Evolutionary conservation across 2,113 vertebrate species (phyloP), one percentile per base, ranked within the genome.

Genomic region (Pelobates fuscus): DNA sequence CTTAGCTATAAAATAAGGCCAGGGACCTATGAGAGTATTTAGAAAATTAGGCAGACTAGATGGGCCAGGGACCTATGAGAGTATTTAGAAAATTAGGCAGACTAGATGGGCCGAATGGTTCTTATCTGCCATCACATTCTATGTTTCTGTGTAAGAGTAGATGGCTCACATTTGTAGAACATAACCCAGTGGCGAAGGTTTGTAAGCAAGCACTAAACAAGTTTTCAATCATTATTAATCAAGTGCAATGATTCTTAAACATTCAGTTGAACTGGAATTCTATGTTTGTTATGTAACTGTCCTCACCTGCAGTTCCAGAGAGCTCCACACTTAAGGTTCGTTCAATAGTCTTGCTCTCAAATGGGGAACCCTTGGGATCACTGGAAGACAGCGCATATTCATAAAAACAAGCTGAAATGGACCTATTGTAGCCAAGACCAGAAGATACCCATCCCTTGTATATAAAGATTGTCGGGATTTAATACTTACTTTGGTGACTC

Each of bases 401-500:
- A 93, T 93, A 91, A 92, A 89, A 91, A 89, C 86, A 91, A 88
- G 84, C 85, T 91, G 89, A 94, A 89, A 94, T 88, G 88, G 86
- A 85, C 84, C 90, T 90, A 89, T 90, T 94, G 90, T 92, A 92
- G 90, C 84, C 95, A 94, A 94, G 93, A 94, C 86, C 90, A 91
- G 94, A 80, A 89, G 89, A 92, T 84, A 92, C 94, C 95, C 94
- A 94, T 94, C 95, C 90, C 89, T 88, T 90, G 88, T 86, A 89
- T 80, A 93, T 87, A 93, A 91, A 86, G 86, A 90, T 94, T 85
- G 89, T 88, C 94, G 89, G 89, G 91, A 94, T 91, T 93, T 90
- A 92, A 88, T 93, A 99, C 97, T 99, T 99, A 99, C 97, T 98
- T 98, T 98, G 97, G 96, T 95, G 97, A 98, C 92, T 99, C 96